Percentiles rank a stretch among this genome's conserved stretches.
phyloP scores from a whole-genome alignment of 1,140 invertebrate genomes.

The Neuroterus valhalla region DNA sequence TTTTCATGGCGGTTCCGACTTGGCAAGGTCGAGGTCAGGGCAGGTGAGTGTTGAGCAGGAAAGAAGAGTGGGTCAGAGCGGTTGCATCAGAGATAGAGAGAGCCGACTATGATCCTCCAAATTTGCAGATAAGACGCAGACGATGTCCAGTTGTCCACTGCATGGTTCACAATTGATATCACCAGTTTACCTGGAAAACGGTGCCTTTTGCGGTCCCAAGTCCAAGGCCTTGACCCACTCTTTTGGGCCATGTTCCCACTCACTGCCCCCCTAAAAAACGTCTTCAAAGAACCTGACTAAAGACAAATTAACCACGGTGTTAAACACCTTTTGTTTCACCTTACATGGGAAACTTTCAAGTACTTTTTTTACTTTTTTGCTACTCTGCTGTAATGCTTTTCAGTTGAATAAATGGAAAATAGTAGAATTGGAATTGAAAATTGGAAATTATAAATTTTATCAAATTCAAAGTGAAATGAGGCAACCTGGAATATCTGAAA shows the following conservation, averaged over 20 bases:
- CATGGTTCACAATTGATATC: constrained; percentile 10
- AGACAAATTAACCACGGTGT: constrained; percentile 6
- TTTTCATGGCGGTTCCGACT: constrained; percentile 58
- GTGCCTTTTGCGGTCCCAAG: constrained; percentile 38
- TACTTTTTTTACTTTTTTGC: too few relatives aligned
- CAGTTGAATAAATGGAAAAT: too few relatives aligned
- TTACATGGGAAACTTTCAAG: neutral
- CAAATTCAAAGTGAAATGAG: too few relatives aligned
- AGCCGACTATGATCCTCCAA: neutral
- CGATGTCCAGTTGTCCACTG: constrained; percentile 25
- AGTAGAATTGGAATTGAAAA: too few relatives aligned
- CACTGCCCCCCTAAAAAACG: constrained; percentile 36
- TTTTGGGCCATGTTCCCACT: constrained; percentile 45
- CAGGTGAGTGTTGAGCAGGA: constrained; percentile 50
- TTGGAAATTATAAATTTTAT: neutral
- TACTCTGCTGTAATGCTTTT: neutral
- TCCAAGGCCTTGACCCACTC: constrained; percentile 66
- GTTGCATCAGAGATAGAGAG: constrained; percentile 32
- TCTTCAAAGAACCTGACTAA: neutral
- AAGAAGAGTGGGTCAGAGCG: constrained; percentile 67
- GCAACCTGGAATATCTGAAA: too few relatives aligned
- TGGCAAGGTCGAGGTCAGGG: constrained; percentile 70
- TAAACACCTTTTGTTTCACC: neutral
- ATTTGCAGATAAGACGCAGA: constrained; percentile 11
- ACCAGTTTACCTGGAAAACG: constrained; percentile 41